Evolutionary conservation across 30 jellyfish, hydroid and myxozoan species (phyloP).

Genomic region (Clytia hemisphaerica): DNA sequence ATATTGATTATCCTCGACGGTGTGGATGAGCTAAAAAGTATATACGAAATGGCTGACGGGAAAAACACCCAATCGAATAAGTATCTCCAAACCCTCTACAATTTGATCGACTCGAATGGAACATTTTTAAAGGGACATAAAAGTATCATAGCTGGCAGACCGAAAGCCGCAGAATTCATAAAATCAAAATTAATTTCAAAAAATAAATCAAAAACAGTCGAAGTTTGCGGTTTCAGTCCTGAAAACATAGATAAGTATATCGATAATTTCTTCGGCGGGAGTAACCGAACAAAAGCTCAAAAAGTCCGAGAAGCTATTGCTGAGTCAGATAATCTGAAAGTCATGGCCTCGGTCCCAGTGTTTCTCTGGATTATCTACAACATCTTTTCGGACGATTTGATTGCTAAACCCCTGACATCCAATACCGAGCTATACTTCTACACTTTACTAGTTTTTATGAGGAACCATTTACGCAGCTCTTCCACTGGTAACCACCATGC

Average conservation of each 20-base stretch:
- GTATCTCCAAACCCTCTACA: background rate
- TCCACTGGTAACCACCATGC: too few relatives aligned
- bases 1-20: too few relatives aligned
- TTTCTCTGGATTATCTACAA: conserved; percentile 3
- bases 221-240: conserved; percentile 8
- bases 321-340: background rate
- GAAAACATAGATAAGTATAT: background rate
- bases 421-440: background rate
- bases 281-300: background rate
- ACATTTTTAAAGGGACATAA: background rate
- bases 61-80: background rate
- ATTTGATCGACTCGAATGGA: background rate
- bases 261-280: background rate
- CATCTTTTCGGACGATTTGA: conserved; percentile 1
- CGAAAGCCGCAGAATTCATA: background rate
- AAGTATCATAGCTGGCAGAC: conserved; percentile 9
- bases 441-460: background rate
- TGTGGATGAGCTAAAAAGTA: too few relatives aligned
- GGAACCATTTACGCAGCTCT: background rate
- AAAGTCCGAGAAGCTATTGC: background rate
- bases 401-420: background rate
- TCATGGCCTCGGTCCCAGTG: conserved; percentile 7
- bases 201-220: background rate
- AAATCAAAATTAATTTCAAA: background rate
- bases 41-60: too few relatives aligned